Conservation (phyloP, 2,797 vertebrate species). For the Hippocampus kuda region DNA sequence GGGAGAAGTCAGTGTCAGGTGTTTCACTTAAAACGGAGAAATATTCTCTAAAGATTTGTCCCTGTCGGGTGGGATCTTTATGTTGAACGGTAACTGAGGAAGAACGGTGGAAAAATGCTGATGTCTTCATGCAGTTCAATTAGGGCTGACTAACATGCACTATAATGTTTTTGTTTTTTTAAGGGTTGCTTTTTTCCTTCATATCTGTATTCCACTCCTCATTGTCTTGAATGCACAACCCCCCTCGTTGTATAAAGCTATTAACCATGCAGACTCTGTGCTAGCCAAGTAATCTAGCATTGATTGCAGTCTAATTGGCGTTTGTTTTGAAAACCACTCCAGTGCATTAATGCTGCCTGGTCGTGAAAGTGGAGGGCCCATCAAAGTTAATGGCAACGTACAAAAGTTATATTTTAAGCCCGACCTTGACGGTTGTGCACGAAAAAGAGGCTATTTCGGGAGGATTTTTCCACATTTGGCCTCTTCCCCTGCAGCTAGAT, state of each 20-base stretch:
- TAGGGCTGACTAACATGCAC: not conserved
- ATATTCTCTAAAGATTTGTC: conserved; percentile 1
- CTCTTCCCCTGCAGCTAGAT: conserved; percentile 53
- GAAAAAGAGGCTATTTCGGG: conserved; percentile 63
- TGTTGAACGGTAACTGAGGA: not conserved
- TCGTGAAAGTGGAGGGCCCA: conserved; percentile 12
- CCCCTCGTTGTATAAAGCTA: conserved; percentile 4
- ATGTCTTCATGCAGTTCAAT: not conserved
- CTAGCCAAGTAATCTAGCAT: not conserved
- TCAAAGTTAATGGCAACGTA: conserved; percentile 22
- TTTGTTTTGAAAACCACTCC: conserved; percentile 14
- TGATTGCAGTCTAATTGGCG: conserved; percentile 3
- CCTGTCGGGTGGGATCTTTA: conserved; percentile 10
- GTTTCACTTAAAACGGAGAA: not conserved
- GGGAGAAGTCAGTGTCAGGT: not conserved
- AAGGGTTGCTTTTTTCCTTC: not conserved
- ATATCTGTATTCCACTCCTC: conserved; percentile 21
- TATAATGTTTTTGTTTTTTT: not conserved
- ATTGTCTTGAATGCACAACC: not conserved
- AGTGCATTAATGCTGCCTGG: conserved; percentile 9
- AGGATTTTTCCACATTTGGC: conserved; percentile 68
- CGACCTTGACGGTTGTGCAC: conserved; percentile 55
- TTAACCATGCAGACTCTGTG: conserved; percentile 7
- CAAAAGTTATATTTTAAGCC: conserved; percentile 43
- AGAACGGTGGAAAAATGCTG: not conserved